Evolutionary conservation across 23 tunicate genomes (phyloP).

Genomic region (Trididemnum clinides): DNA sequence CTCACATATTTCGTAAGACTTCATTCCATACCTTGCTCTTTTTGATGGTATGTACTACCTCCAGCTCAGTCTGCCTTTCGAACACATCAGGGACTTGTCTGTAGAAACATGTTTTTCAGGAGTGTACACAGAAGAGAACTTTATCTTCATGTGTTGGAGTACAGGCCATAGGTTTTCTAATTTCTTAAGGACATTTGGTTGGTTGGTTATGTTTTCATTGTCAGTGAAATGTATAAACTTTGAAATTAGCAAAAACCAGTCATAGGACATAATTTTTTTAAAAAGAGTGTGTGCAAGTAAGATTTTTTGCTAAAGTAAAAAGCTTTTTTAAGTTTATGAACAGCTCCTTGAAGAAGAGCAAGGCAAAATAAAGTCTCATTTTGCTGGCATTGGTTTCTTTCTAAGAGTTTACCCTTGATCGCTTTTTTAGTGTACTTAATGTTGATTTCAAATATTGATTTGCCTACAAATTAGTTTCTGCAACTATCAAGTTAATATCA

Average conservation of each 20-base stretch:
- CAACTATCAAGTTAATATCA: background rate
- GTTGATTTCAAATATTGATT: background rate
- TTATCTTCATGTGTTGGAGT: background rate
- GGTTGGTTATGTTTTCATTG: background rate
- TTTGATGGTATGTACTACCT: background rate
- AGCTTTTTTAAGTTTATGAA: background rate
- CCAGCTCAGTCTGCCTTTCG: slow-evolving; percentile 1
- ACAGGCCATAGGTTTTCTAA: slow-evolving; percentile 13
- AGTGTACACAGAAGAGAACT: background rate
- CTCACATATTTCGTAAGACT: slow-evolving; percentile 1
- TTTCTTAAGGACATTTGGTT: background rate
- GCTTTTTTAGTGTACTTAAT: background rate
- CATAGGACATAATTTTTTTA: background rate
- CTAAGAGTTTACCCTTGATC: background rate
- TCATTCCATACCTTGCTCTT: slow-evolving; percentile 3
- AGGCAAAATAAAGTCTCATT: slow-evolving; percentile 1
- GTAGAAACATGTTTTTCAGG: background rate
- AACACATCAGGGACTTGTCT: background rate
- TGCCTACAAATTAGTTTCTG: background rate
- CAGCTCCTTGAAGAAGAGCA: slow-evolving; percentile 1
- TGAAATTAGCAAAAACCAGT: background rate
- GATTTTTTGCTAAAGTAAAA: background rate
- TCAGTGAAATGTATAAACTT: slow-evolving; percentile 5
- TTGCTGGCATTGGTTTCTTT: background rate
- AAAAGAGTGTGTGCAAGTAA: slow-evolving; percentile 2